phyloP scores from a whole-genome alignment of 2,797 vertebrate genomes.

The Austrolebias charrua region DNA sequence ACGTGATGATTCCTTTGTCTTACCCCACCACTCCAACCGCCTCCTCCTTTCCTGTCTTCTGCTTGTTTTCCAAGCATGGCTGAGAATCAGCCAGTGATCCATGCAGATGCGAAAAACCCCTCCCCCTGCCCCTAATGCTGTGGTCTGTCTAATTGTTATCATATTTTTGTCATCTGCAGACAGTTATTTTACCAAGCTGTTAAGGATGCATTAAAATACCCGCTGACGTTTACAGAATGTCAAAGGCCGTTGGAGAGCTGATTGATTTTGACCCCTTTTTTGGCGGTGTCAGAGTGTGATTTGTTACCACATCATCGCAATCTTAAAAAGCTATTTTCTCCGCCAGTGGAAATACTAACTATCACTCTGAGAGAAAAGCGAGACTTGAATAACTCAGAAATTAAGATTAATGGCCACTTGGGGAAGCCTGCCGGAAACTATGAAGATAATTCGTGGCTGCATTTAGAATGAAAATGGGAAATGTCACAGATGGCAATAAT shows the following conservation, averaged over 20 bases:
- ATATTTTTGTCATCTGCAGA: constrained; percentile 67
- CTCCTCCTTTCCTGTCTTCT: constrained; percentile 11
- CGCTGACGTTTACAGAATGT: constrained; percentile 77
- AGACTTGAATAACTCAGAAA: constrained; percentile 63
- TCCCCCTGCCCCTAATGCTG: background rate
- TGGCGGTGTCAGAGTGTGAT: constrained; percentile 74
- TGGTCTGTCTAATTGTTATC: constrained; percentile 70
- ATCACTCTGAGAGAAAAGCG: constrained; percentile 64
- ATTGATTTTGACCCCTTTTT: constrained; percentile 77
- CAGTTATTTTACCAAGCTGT: constrained; percentile 66
- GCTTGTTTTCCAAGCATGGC: constrained; percentile 27
- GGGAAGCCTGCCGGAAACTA: constrained; percentile 71
- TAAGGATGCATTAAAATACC: constrained; percentile 69
- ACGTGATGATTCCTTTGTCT: constrained; percentile 64
- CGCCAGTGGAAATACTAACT: constrained; percentile 73
- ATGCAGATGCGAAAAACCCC: constrained; percentile 50
- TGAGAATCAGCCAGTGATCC: constrained; percentile 55
- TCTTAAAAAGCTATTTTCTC: constrained; percentile 79
- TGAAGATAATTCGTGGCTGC: constrained; percentile 61
- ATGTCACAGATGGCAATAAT: constrained; percentile 57
- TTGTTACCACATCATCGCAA: constrained; percentile 74
- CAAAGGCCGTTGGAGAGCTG: constrained; percentile 73
- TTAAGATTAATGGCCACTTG: constrained; percentile 80
- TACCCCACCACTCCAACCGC: constrained; percentile 4
- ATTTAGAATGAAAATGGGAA: constrained; percentile 63